Evolutionary conservation across 2,888 invertebrate species (phyloP), one percentile per base, ranked within the genome.

Genomic region (Agrilus cyanescens): DNA sequence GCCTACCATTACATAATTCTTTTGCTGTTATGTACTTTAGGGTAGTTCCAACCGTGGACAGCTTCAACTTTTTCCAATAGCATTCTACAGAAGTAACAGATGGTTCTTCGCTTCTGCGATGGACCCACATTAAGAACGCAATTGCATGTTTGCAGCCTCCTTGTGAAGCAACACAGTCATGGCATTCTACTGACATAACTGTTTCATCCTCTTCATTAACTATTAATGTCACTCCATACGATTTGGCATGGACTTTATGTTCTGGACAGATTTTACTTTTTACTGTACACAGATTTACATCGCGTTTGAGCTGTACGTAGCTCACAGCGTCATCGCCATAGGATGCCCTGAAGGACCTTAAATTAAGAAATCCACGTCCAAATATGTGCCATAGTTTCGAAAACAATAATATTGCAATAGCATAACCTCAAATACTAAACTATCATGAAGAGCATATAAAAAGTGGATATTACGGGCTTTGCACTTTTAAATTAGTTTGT

Each of bases 251-350:
- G 0, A 44, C 37, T 14, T 37, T 25, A 13, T 48, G 46, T 25
- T 48, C 46, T 4, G 44, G 48, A 25, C 31, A 32, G 5, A 46
- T 38, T 35, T 14, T 40, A 2, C 38, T 15, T 32, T 42, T 42
- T n/a, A 43, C 15, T 4, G 33, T 41, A 16, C 41, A 45, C 12
- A 41, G 14, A n/a, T n/a, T n/a, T 10, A 12, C 20, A 15, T 41
- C 36, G n/a, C 41, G 14, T 35, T 32, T 37, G 12, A 45, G 2
- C 16, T 45, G 38, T 2, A 45, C 41, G 33, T 42, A 45, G 12
- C 42, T 36, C 20, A 51, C 38, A 8, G 48, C 50, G 31, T 40
- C 32, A 37, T 50, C 48, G 5, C 48, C 50, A 44, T 48, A 51
- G 15, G 37, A 29, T 41, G 38, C 37, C 15, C 45, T 20, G 2